Base-by-base conservation (phyloP, 2,113 vertebrate genomes). In the Atherinomorus stipes region DNA sequence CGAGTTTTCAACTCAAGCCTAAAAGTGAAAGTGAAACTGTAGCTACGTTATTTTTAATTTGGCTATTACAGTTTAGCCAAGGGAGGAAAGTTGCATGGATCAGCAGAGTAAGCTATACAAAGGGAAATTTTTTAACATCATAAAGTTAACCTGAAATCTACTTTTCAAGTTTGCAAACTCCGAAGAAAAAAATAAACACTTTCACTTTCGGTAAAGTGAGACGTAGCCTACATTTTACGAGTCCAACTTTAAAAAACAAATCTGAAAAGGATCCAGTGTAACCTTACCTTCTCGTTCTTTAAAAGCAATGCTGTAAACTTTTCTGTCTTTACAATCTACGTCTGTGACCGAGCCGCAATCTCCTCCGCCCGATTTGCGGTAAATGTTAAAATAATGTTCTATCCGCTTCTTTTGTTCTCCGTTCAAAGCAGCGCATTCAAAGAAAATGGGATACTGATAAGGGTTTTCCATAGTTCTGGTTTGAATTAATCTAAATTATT, bases 331-430 rank as follows among this genome's bases (percentile, higher is more conserved):
- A 8, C 31, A 64, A 0, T 11, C 4, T 0, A 64, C 11, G 0
- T 22, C 0, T 0, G 56, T 78, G 1, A 90, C 7, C 0, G 26
- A 1, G 15, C 81, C 25, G 60, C 90, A 91, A 1, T 90, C 87
- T 12, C 91, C 91, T 5, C 91, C 91, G 7, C 87, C 85, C 0
- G 91, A 91, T 40, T 64, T 90, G 2, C 90, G 87, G 0, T 23
- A 50, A 5, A 90, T 52, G 0, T 61, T 4, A 19, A 92, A 91
- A 10, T 90, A 81, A 0, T 2, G 84, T 40, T 81, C 49, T 1
- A 83, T 26, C 47, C 3, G 84, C 7, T 59, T 72, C 47, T 1
- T 61, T 8, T 56, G 40, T 0, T 81, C 64, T 1, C 0, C 5
- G 26, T 75, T 56, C 26, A 85, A 21, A 13, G 1, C 0, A 4